phyloP scores from a whole-genome alignment of 2,888 invertebrate genomes.

The Clostera curtula region DNA sequence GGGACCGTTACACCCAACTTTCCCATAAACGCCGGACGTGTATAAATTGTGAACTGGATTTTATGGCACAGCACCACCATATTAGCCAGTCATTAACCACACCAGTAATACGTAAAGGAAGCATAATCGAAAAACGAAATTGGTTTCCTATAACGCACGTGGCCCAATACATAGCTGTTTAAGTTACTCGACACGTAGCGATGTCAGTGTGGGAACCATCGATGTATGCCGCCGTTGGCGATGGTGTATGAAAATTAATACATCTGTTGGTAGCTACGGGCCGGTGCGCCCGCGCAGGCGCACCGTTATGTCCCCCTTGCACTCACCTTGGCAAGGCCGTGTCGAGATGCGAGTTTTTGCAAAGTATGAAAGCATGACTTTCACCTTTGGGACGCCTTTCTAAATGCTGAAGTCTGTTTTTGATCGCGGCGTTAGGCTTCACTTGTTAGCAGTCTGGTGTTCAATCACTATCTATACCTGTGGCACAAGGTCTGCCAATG shows the following conservation, averaged over 20 bases:
- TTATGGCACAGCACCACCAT: slow-evolving; percentile 32
- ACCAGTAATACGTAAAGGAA: slow-evolving; percentile 52
- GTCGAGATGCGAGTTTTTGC: slow-evolving; percentile 68
- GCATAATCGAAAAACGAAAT: slow-evolving; percentile 53
- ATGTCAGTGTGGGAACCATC: slow-evolving; percentile 23
- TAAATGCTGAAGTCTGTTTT: slow-evolving; percentile 53
- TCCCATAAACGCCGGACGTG: slow-evolving; percentile 48
- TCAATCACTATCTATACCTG: neutral
- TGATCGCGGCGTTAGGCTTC: slow-evolving; percentile 23
- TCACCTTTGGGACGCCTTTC: slow-evolving; percentile 69
- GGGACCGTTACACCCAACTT: slow-evolving; percentile 53
- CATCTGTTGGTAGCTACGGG: slow-evolving; percentile 29
- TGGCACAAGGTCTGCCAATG: neutral
- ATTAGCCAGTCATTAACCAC: slow-evolving; percentile 45
- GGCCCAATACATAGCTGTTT: slow-evolving; percentile 19
- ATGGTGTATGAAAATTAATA: slow-evolving; percentile 30
- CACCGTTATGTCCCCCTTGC: slow-evolving; percentile 71
- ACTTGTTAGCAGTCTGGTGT: neutral
- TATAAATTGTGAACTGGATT: slow-evolving; percentile 43
- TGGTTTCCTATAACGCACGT: slow-evolving; percentile 33
- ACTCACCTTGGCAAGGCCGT: slow-evolving; percentile 74
- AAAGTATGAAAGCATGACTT: slow-evolving; percentile 67
- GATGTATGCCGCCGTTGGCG: slow-evolving; percentile 31
- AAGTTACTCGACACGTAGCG: slow-evolving; percentile 12
- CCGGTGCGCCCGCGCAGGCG: slow-evolving; percentile 38